Evolutionary conservation across 2,797 vertebrate genomes (phyloP), one percentile per base, ranked within the genome.

Genomic region (Sebastes kiyomatsui): DNA sequence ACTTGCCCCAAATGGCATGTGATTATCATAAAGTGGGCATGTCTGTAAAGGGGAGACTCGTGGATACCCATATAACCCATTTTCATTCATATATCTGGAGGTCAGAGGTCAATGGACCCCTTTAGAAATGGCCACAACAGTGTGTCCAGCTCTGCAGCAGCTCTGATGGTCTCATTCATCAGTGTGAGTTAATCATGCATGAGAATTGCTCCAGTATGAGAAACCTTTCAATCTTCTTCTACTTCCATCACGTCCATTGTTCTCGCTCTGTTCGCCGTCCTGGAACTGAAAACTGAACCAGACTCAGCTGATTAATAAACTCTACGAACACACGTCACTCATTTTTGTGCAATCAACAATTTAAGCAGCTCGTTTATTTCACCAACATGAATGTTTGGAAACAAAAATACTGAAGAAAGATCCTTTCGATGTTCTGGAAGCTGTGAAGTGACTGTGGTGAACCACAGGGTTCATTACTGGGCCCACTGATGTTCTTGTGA

Each of bases 201-300:
- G 77, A 74, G 90, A 86, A 93, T 92, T 80, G 91, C 87, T 86
- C 88, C 88, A 88, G 89, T 77, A 93, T 93, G 90, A 91, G 52
- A 82, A 86, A 81, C 42, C 64, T 72, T 70, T 89, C 79, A 70
- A 52, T 56, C 42, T 79, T 59, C 65, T 76, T 76, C 78, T 69
- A 77, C 70, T 18, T 73, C 54, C 67, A 77, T 88, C 75, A 13
- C 49, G 6, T 16, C 72, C 80, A 81, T 94, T 91, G 85, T 91
- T 32, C 76, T 54, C 32, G 4, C 10, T 13, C 42, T 5, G 60
- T 66, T 72, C 30, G 8, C 55, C 25, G 16, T 55, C 38, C 64
- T 61, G 30, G 32, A 28, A 20, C 72, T 20, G 42, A 75, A 56
- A 23, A 7, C 12, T 46, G 46, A 52, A 52, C 18, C 49, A 52